Evolutionary conservation across 2,888 invertebrate genomes (phyloP).

Genomic region (Sepiola atlantica): DNA sequence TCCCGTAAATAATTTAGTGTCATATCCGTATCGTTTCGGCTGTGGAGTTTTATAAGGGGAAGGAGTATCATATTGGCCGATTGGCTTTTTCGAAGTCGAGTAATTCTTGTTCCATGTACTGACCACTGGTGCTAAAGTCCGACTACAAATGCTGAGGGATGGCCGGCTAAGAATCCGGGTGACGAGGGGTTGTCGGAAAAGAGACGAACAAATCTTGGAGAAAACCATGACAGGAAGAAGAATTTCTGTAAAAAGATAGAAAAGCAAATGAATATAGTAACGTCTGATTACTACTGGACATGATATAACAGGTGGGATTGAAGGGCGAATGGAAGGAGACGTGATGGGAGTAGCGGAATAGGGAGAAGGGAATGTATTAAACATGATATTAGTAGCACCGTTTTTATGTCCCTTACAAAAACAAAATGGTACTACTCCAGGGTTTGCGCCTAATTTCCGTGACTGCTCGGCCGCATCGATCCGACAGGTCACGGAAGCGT

Average conservation of each 20-base stretch:
- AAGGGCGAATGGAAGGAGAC: no score
- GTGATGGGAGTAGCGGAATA: no score
- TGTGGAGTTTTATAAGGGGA: constrained; percentile 64
- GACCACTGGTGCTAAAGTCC: background rate
- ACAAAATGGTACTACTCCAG: no score
- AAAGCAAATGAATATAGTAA: background rate
- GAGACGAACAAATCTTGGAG: background rate
- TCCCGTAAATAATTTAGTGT: constrained; percentile 61
- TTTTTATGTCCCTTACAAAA: no score
- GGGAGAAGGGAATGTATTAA: no score
- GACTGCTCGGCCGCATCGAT: no score
- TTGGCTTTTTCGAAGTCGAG: background rate
- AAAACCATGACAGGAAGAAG: background rate
- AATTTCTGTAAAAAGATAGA: background rate
- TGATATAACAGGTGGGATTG: no score
- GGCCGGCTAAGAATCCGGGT: background rate
- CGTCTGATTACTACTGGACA: no score
- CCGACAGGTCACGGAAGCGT: no score
- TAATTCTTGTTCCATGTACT: background rate
- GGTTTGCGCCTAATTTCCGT: no score
- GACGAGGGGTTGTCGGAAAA: background rate
- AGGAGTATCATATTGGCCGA: constrained; percentile 55
- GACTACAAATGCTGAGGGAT: background rate
- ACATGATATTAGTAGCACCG: no score
- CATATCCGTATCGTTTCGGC: constrained; percentile 63